phyloP scores from a whole-genome alignment of 2,797 vertebrate species.

The Halcyon chelicuti region DNA sequence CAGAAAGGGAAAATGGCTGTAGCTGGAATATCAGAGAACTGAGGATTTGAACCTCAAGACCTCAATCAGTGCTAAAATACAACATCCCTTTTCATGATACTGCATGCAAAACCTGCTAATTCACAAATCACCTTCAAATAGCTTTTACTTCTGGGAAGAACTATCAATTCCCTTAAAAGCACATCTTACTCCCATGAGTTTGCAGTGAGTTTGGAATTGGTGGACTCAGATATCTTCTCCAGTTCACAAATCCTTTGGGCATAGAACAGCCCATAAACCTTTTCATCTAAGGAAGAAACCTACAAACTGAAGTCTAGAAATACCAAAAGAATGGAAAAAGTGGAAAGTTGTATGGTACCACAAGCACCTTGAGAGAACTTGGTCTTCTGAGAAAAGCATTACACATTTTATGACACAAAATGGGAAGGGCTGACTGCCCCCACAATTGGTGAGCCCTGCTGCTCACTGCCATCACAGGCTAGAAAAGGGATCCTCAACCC shows the following conservation, averaged over 20 bases:
- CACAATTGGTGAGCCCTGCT: neutral
- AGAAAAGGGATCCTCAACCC: neutral
- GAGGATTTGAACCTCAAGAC: neutral
- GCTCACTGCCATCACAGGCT: neutral
- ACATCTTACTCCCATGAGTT: neutral
- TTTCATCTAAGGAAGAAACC: neutral
- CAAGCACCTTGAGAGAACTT: neutral
- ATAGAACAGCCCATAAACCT: neutral
- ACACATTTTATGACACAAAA: neutral
- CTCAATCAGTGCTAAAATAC: neutral
- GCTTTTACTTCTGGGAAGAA: neutral
- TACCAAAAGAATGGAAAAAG: neutral
- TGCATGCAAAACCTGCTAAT: neutral
- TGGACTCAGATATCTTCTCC: neutral
- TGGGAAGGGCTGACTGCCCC: neutral
- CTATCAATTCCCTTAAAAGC: neutral
- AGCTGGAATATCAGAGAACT: neutral
- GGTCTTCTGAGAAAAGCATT: neutral
- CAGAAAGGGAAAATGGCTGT: constrained; percentile 8
- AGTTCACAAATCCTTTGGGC: neutral
- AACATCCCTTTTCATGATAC: neutral
- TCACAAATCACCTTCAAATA: neutral
- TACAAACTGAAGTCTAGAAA: neutral
- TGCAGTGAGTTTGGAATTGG: neutral
- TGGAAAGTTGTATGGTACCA: neutral